Evolutionary conservation across 1,140 invertebrate genomes (phyloP), one percentile per base, ranked within the genome.

Genomic region (Rhagoletis pomonella): DNA sequence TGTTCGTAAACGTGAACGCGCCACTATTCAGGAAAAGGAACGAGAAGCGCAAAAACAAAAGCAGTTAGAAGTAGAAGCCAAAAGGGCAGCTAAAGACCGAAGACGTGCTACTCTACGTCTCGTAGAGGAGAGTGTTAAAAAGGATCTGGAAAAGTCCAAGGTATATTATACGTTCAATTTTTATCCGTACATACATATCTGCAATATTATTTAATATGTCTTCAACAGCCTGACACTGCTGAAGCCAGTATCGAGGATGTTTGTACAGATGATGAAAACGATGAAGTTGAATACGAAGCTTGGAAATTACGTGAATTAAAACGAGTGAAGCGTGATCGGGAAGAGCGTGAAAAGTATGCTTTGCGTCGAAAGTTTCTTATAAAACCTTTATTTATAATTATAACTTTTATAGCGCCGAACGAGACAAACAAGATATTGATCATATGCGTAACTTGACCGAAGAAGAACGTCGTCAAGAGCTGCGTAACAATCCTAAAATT

Each of bases 241-340:
- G 96, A 96, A 90, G 94, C 95, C 29, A 95, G 96, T 88, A 94
- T 98, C n/a, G 96, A 97, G 89, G 97, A 98, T 91, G 96, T 99
- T 1, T 96, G 97, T 91, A 99, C 99, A 0, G 99, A 99, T 92
- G 99, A 99, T 94, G 99, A 99, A 92, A 98, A 99, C 93, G 98
- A 99, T 91, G 99, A 99, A 93, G 95, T 99, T 6, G 98, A 98
- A 90, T 99, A 99, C 92, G 99, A 99, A 93, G 95, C 97, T 0
- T 99, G 99, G 99, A 99, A 99, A 94, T 90, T 99, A 6, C 94
- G 99, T 47, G 99, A 99, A 94, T 94, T 99, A 90, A 99, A 98
- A 93, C 94, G 99, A 64, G 96, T 99, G 58, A 99, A 99, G 93
- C 94, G 98, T 19, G 98, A 99, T 93, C 96, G 98, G 89, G 98